Percentiles rank a stretch among this genome's conserved stretches.
These are phyloP conservation scores for Oceanodroma leucorhoa DNA, from an alignment of 2,797 vertebrate species.

Conservation along the genomic window DNA sequence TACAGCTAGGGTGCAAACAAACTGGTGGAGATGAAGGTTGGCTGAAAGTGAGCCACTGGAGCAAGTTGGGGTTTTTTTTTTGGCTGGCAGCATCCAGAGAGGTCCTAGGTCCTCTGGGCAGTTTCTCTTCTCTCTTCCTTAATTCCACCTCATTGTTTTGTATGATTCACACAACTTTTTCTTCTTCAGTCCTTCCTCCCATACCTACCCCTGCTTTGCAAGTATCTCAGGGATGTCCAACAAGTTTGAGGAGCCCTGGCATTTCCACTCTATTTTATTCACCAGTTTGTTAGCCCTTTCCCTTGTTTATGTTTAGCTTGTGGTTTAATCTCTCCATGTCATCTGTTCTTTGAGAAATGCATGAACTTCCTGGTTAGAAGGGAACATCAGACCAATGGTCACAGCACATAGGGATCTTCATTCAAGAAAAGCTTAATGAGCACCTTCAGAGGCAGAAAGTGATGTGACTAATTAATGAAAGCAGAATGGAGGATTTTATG, in stretches of 20 bases:
- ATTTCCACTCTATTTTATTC: neutral
- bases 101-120: neutral
- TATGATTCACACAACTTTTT: neutral
- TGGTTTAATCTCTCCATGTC: neutral
- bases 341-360: neutral
- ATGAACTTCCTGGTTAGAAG: neutral
- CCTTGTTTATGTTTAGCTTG: neutral
- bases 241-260: neutral
- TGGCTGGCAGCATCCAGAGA: neutral
- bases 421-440: conserved; percentile 5
- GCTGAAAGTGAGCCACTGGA: neutral
- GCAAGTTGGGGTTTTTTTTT: rapidly evolving
- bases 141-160: neutral
- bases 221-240: neutral
- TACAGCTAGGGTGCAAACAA: neutral
- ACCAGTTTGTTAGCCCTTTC: neutral
- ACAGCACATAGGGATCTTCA: neutral
- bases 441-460: neutral
- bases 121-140: neutral
- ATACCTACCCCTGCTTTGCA: neutral
- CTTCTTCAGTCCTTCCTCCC: neutral
- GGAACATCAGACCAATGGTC: neutral
- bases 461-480: neutral
- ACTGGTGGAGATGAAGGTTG: neutral
- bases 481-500: neutral